Conservation (phyloP, 2,113 vertebrate species). For the Suricata suricatta region DNA sequence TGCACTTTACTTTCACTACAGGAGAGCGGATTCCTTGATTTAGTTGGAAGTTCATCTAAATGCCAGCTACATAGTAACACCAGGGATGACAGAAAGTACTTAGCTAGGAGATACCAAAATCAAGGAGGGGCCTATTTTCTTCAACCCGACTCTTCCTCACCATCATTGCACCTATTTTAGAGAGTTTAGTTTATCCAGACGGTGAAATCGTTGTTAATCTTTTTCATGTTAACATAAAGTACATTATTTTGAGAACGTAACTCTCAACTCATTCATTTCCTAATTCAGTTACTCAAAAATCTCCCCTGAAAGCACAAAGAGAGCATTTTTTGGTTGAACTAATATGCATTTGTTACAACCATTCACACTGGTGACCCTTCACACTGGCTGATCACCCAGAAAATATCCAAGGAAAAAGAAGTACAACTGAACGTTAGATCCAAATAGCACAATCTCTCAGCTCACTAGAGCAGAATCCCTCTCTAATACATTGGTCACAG, state of each 20-base stretch:
- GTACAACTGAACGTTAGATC: conserved; percentile 38
- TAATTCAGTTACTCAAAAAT: conserved; percentile 46
- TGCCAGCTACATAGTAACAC: not conserved
- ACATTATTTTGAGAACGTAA: conserved; percentile 28
- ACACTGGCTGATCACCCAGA: conserved; percentile 72
- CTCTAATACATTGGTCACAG: conserved; percentile 65
- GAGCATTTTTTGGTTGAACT: conserved; percentile 59
- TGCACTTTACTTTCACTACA: not conserved
- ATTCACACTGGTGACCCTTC: conserved; percentile 43
- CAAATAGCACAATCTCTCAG: conserved; percentile 71
- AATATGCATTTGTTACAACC: conserved; percentile 64
- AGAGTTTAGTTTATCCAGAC: not conserved
- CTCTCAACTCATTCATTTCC: conserved; percentile 15
- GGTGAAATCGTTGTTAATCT: not conserved
- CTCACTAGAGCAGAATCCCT: conserved; percentile 74
- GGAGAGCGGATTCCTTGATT: not conserved
- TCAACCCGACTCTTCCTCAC: not conserved
- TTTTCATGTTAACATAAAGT: not conserved
- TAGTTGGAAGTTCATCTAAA: not conserved
- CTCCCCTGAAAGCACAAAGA: conserved; percentile 28
- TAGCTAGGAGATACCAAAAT: not conserved
- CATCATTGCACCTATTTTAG: not conserved
- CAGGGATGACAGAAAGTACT: not conserved
- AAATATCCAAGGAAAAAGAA: conserved; percentile 67
- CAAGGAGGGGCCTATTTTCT: not conserved